These are phyloP conservation scores for Pollenia griseotomentosa DNA, from an alignment of 2,888 invertebrate species.

Conservation along the genomic window DNA sequence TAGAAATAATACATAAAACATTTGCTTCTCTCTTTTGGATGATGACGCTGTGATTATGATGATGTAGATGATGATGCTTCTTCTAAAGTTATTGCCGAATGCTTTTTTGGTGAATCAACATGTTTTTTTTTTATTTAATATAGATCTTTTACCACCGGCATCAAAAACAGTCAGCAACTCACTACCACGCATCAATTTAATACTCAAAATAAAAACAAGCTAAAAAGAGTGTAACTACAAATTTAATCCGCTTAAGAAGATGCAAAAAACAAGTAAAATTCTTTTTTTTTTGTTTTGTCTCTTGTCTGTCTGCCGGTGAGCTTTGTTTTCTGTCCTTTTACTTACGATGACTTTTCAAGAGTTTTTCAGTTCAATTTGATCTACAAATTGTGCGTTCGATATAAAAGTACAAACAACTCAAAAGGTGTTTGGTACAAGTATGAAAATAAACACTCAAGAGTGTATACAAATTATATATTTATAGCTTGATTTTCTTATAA, in stretches of 20 bases:
- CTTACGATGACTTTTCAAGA: conserved; percentile 39
- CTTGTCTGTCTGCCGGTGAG: conserved; percentile 31
- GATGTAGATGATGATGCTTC: conserved; percentile 10
- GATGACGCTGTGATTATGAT: conserved; percentile 1
- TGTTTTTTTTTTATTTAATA: conserved; percentile 30
- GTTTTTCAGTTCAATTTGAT: not conserved
- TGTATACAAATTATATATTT: conserved; percentile 9
- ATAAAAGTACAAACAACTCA: not conserved
- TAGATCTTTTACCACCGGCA: not conserved
- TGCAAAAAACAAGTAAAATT: conserved; percentile 21
- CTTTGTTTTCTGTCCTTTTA: conserved; percentile 42
- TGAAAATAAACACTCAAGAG: not conserved
- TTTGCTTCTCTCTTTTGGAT: not conserved
- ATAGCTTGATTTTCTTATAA: conserved; percentile 22
- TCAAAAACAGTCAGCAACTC: not conserved
- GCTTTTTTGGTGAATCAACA: conserved; percentile 66
- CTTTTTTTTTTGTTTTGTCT: not conserved
- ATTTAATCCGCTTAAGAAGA: conserved; percentile 60
- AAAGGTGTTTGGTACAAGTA: conserved; percentile 15
- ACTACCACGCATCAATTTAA: conserved; percentile 41
- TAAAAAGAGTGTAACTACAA: conserved; percentile 36
- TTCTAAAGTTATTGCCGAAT: conserved; percentile 31
- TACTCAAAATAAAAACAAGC: conserved; percentile 20
- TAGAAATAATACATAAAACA: conserved; percentile 28
- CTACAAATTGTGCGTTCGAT: conserved; percentile 4